These are phyloP conservation scores for Pachyrhynchus sulphureomaculatus DNA, from an alignment of 1,140 invertebrate genomes.

Conservation along the genomic window DNA sequence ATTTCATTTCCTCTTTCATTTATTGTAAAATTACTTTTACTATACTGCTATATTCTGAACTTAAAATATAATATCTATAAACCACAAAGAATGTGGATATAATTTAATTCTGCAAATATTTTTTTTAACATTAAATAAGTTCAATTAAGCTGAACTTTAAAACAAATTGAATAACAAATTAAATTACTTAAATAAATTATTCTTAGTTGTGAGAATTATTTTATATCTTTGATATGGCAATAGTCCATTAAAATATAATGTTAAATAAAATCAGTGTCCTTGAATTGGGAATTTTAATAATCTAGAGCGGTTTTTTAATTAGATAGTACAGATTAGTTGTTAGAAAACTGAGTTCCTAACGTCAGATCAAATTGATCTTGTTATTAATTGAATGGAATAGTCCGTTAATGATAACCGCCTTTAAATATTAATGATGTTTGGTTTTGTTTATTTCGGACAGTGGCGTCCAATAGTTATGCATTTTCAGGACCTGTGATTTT, in stretches of 20 bases:
- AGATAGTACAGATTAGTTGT: constrained; percentile 10
- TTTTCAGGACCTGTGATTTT: no score
- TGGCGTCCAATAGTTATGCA: not conserved
- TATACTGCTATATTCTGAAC: no score
- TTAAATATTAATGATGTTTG: constrained; percentile 5
- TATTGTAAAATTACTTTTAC: no score
- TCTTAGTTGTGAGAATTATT: constrained; percentile 10
- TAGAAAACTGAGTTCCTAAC: constrained; percentile 4
- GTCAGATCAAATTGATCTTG: constrained; percentile 11
- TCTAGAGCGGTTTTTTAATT: constrained; percentile 15
- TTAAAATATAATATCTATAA: not conserved
- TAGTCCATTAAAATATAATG: constrained; percentile 8
- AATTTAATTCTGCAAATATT: constrained; percentile 9
- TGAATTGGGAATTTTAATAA: constrained; percentile 13
- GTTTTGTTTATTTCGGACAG: not conserved
- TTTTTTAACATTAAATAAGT: constrained; percentile 13
- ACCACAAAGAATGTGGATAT: not conserved
- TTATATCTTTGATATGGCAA: constrained; percentile 8
- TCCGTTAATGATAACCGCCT: constrained; percentile 11
- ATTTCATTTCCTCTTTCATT: no score
- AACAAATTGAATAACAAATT: constrained; percentile 12
- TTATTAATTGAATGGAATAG: constrained; percentile 10
- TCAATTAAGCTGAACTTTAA: constrained; percentile 19
- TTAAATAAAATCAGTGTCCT: constrained; percentile 12
- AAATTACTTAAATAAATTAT: constrained; percentile 12